Conservation (phyloP, 2,113 vertebrate genomes). For the Todiramphus chloris region DNA sequence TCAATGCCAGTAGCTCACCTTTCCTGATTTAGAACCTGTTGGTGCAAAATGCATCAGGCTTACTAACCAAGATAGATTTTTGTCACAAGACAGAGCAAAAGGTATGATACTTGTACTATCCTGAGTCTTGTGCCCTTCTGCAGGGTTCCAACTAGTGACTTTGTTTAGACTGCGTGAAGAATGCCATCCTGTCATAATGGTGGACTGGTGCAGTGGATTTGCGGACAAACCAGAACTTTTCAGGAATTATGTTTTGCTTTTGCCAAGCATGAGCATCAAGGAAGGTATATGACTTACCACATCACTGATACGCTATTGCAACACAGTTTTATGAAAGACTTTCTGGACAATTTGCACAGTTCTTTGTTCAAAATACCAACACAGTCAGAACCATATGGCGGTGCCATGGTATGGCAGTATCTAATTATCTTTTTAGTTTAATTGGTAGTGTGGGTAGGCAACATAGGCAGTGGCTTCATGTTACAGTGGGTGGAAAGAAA, state of each 20-base stretch:
- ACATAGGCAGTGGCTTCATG: not conserved
- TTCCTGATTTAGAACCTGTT: not conserved
- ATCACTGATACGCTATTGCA: not conserved
- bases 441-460: not conserved
- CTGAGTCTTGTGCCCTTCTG: not conserved
- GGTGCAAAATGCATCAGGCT: not conserved
- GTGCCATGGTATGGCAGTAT: not conserved
- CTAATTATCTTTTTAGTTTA: not conserved
- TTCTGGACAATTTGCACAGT: not conserved
- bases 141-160: not conserved
- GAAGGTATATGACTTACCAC: not conserved
- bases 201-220: not conserved
- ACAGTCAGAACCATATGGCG: not conserved
- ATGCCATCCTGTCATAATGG: not conserved
- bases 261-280: not conserved
- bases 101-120: not conserved
- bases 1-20: not conserved
- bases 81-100: not conserved
- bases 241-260: not conserved
- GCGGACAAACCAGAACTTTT: not conserved
- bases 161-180: not conserved
- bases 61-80: not conserved
- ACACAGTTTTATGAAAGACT: not conserved
- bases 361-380: not conserved
- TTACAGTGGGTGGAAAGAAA: not conserved